A percentile compares a stretch with the other conserved stretches of the same genome.
phyloP scores from a whole-genome alignment of 2,797 vertebrate species.

The Rhinella marina region DNA sequence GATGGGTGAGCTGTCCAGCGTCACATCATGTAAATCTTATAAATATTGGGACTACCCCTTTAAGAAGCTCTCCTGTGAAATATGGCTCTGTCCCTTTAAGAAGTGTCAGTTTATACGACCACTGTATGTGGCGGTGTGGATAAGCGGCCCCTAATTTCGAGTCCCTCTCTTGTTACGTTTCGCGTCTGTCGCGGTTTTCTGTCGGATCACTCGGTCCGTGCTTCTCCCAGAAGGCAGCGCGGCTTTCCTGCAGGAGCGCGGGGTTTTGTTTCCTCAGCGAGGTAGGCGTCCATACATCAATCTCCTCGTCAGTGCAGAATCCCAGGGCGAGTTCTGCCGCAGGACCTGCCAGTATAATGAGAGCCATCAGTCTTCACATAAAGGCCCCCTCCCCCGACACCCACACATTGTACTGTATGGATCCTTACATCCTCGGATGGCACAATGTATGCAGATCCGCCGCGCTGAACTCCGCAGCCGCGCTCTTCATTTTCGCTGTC shows the following conservation, averaged over 20 bases:
- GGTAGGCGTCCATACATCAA: constrained; percentile 52
- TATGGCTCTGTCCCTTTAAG: not conserved
- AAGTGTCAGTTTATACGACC: not conserved
- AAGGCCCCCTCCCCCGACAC: constrained; percentile 16
- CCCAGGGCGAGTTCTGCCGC: constrained; percentile 26
- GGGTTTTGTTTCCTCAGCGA: constrained; percentile 3
- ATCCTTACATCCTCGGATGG: constrained; percentile 16
- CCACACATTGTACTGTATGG: constrained; percentile 40
- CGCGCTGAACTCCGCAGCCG: constrained; percentile 11
- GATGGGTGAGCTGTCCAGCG: too few relatives aligned
- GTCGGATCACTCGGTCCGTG: not conserved
- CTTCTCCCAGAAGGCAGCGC: not conserved
- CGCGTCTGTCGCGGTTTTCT: not conserved
- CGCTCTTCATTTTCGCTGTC: constrained; percentile 26
- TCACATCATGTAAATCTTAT: too few relatives aligned
- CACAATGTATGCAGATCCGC: not conserved
- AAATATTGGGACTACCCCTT: not conserved
- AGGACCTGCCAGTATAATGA: constrained; percentile 51
- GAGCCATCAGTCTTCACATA: constrained; percentile 44
- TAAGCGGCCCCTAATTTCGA: not conserved
- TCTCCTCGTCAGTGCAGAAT: constrained; percentile 19
- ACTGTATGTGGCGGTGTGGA: not conserved
- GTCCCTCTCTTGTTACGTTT: not conserved
- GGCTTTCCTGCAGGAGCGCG: not conserved
- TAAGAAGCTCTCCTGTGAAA: not conserved